Evolutionary conservation across 2,888 invertebrate species (phyloP).

Genomic region (Aproaerema taeniolella): DNA sequence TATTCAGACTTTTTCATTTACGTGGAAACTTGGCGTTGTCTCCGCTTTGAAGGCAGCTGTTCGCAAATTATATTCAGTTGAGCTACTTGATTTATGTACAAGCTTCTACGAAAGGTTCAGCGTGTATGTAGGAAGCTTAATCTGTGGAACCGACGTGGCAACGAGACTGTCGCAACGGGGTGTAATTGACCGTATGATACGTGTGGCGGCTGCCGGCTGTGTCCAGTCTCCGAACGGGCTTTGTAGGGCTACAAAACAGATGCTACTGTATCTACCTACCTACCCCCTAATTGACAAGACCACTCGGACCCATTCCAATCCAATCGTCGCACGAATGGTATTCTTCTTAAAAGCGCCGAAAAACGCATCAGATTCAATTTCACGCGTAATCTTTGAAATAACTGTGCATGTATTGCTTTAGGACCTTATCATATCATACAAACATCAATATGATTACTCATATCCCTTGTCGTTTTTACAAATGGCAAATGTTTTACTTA

Average conservation of each 20-base stretch:
- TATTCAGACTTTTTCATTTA: slow-evolving; percentile 8
- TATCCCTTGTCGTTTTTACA: no score
- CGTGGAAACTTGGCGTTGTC: not conserved
- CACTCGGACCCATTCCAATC: no score
- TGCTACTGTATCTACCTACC: no score
- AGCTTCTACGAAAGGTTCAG: slow-evolving; percentile 25
- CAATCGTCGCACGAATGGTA: no score
- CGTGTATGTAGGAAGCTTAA: slow-evolving; percentile 22
- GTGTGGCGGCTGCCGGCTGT: slow-evolving; percentile 50
- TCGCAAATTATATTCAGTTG: slow-evolving; percentile 20
- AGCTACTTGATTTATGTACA: slow-evolving; percentile 26
- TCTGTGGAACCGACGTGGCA: slow-evolving; percentile 19
- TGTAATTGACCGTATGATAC: slow-evolving; percentile 68
- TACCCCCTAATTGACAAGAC: slow-evolving; percentile 13
- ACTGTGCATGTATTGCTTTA: no score
- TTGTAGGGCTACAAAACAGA: slow-evolving; percentile 38
- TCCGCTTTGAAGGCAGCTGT: slow-evolving; percentile 17
- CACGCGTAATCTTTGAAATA: no score
- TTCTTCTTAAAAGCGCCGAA: no score
- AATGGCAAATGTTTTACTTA: no score
- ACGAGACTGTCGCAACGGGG: slow-evolving; percentile 32
- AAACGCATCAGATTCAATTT: no score
- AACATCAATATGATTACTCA: no score
- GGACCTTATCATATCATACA: no score
- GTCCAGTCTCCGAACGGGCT: slow-evolving; percentile 47